phyloP scores from a whole-genome alignment of 2,888 invertebrate species.

The Rotaria magnacalcarata region DNA sequence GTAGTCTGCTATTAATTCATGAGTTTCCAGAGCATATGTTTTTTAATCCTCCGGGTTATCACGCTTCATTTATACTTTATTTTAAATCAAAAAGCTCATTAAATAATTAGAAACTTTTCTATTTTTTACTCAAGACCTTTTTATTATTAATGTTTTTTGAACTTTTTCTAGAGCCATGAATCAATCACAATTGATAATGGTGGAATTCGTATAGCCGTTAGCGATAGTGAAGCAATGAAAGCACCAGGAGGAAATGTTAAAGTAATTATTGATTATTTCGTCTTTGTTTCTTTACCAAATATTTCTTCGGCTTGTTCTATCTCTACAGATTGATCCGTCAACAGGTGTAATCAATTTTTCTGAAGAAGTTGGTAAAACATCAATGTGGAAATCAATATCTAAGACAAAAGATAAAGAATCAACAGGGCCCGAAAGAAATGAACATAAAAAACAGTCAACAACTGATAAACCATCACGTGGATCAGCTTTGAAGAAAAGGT shows the following conservation, averaged over 20 bases:
- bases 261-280: not conserved
- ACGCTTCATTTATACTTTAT: no score
- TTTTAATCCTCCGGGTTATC: no score
- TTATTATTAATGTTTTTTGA: no score
- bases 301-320: not conserved
- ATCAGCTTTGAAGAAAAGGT: conserved; percentile 20
- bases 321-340: not conserved
- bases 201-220: conserved; percentile 19
- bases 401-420: conserved; percentile 25
- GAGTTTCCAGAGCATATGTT: no score
- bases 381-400: conserved; percentile 5
- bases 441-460: not conserved
- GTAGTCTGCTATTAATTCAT: no score
- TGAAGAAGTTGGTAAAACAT: conserved; percentile 33
- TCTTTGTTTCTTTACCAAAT: not conserved
- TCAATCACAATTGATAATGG: not conserved
- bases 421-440: no score
- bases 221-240: not conserved
- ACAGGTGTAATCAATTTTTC: conserved; percentile 28
- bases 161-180: not conserved
- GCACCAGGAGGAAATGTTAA: conserved; percentile 3
- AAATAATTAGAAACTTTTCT: no score
- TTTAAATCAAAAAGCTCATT: no score
- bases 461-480: not conserved
- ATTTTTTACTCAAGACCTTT: no score